phyloP scores from a whole-genome alignment of 2,797 vertebrate species.

The Sebastes taczanowskii region DNA sequence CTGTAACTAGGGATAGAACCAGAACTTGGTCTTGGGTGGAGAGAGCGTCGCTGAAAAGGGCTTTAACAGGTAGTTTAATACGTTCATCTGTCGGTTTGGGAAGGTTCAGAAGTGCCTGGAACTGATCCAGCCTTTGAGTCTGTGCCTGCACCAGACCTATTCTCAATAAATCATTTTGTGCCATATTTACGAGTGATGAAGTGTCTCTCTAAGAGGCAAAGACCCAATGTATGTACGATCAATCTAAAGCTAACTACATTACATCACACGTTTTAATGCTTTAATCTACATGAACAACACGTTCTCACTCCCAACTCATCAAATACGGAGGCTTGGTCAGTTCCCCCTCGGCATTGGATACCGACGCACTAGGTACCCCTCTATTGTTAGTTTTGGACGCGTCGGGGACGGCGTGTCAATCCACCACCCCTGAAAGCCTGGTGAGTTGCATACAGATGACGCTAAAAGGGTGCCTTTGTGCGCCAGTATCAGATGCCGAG shows the following conservation, averaged over 20 bases:
- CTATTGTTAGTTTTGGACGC: too few relatives aligned
- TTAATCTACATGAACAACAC: too few relatives aligned
- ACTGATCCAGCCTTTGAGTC: background rate
- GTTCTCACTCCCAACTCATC: too few relatives aligned
- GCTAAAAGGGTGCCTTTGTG: too few relatives aligned
- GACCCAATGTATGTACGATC: background rate
- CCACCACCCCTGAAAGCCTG: too few relatives aligned
- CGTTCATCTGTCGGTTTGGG: background rate
- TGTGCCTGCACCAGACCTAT: background rate
- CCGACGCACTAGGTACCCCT: too few relatives aligned
- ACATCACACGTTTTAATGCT: background rate
- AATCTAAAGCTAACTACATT: background rate
- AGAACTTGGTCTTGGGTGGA: background rate
- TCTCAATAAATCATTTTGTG: background rate
- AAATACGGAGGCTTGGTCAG: too few relatives aligned
- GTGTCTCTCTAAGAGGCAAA: background rate
- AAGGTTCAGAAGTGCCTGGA: background rate
- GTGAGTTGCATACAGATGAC: too few relatives aligned
- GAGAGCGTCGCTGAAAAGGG: background rate
- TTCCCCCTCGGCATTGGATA: too few relatives aligned
- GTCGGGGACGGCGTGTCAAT: too few relatives aligned
- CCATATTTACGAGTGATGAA: background rate
- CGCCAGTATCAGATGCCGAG: rapidly evolving
- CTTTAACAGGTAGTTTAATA: background rate
- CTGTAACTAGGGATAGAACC: too few relatives aligned